These are phyloP conservation scores for Brachyopa scutellaris DNA, from an alignment of 2,888 invertebrate genomes.

Conservation along the genomic window DNA sequence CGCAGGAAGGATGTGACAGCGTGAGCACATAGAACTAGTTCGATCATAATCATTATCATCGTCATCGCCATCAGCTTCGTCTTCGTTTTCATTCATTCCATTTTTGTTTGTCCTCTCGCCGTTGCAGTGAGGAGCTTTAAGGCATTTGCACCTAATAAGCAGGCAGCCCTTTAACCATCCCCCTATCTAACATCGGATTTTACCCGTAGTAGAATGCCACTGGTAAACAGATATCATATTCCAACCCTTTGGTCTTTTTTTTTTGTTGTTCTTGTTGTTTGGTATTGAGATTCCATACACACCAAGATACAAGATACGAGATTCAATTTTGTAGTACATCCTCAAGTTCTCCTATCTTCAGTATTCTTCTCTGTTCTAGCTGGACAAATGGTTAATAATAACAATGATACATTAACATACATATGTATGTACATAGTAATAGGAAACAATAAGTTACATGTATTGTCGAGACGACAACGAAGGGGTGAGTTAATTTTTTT, in stretches of 20 bases:
- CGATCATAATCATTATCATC: conserved; percentile 63
- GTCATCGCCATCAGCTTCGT: conserved; percentile 26
- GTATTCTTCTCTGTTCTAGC: conserved; percentile 14
- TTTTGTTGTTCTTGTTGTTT: no score
- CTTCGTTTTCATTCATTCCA: conserved; percentile 18
- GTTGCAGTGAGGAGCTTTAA: conserved; percentile 12
- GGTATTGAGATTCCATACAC: not conserved
- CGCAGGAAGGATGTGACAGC: conserved; percentile 45
- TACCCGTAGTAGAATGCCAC: conserved; percentile 25
- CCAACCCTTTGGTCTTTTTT: no score
- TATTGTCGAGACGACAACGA: conserved; percentile 45
- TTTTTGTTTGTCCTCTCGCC: not conserved
- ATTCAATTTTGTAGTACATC: not conserved
- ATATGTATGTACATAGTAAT: conserved; percentile 12
- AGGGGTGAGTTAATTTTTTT: conserved; percentile 44
- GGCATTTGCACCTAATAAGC: conserved; percentile 50
- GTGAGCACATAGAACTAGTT: conserved; percentile 62
- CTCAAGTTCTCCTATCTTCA: conserved; percentile 28
- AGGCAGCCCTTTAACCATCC: conserved; percentile 17
- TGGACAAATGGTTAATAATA: conserved; percentile 64
- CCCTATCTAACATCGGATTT: conserved; percentile 14
- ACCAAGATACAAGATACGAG: not conserved
- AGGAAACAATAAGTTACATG: conserved; percentile 69
- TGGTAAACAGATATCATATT: conserved; percentile 66
- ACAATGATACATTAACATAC: conserved; percentile 65